Evolutionary conservation across 2,888 invertebrate genomes (phyloP).

Genomic region (Nomada hirtipes): DNA sequence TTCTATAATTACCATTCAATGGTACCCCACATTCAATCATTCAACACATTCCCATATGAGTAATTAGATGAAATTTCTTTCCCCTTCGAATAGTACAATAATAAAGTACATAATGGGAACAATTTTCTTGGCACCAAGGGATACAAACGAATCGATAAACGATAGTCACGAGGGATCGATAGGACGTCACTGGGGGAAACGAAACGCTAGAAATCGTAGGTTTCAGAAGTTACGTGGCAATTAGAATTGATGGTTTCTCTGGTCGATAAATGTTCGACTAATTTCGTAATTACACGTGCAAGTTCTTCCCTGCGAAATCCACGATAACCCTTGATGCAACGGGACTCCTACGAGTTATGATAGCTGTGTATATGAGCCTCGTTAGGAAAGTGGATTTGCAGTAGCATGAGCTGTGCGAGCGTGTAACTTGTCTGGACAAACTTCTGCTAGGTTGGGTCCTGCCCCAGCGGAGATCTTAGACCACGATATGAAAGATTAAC

Average conservation of each 20-base stretch:
- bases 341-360: conserved; percentile 24
- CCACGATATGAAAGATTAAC: conserved; percentile 50
- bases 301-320: conserved; percentile 8
- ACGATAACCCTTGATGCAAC: neutral
- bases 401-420: conserved; percentile 4
- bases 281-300: conserved; percentile 38
- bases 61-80: too few relatives aligned
- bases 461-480: conserved; percentile 20
- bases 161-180: neutral
- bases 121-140: neutral
- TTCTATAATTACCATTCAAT: conserved; percentile 38
- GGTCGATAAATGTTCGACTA: conserved; percentile 39
- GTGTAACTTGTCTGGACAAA: conserved; percentile 38
- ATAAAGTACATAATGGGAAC: too few relatives aligned
- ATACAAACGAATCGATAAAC: neutral
- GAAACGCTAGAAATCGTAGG: conserved; percentile 12
- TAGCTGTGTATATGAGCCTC: neutral
- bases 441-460: conserved; percentile 12
- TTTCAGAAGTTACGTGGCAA: neutral
- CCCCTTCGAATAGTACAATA: too few relatives aligned
- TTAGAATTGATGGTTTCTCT: conserved; percentile 18
- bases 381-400: conserved; percentile 48
- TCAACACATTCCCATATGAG: too few relatives aligned
- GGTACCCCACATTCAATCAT: neutral
- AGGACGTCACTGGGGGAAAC: neutral